Evolutionary conservation across 2,888 invertebrate genomes (phyloP), one percentile per base, ranked within the genome.

Genomic region (Scaptomyza reducta): DNA sequence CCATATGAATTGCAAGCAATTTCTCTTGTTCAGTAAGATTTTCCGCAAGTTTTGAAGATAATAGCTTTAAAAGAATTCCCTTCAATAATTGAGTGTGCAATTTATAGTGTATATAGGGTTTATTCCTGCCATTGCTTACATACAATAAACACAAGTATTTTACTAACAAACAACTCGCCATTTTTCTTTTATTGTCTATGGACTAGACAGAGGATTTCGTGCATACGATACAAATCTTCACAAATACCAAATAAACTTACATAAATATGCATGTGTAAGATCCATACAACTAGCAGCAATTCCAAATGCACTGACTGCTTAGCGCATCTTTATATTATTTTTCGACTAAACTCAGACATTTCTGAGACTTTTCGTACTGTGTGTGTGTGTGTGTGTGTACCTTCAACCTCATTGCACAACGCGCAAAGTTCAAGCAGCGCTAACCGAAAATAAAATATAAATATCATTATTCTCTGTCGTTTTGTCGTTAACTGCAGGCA

Each of bases 171-270:
- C n/a, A 33, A 33, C 16, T 18, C 13, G 47, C 47, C 31, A 47
- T n/a, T 31, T 18, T 18, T 29, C 27, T 13, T 47, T 47, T 47
- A 47, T 47, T 31, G 47, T 31, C 29, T 33, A n/a, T 13, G 31
- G 47, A 47, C 1, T 18, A 33, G 31, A 74, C 75, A 70, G 75
- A 74, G 75, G 75, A 70, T 74, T 74, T 75, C 74, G 74, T 75
- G 74, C 75, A 60, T 62, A 60, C 58, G 74, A 74, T 74, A 66
- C 63, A 64, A 63, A 74, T 74, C 74, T 64, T 33, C 11, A 61
- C 41, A 49, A 41, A 58, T 29, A 47, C 27, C 27, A 50, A 31
- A 18, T 40, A 59, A 31, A 33, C 31, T 31, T n/a, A 31, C 27
- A 40, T 53, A 46, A 54, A 66, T 54, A 57, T 35, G 47, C 47